These are phyloP conservation scores for Digitonthophagus gazella DNA, from an alignment of 2,888 invertebrate species.

Conservation along the genomic window DNA sequence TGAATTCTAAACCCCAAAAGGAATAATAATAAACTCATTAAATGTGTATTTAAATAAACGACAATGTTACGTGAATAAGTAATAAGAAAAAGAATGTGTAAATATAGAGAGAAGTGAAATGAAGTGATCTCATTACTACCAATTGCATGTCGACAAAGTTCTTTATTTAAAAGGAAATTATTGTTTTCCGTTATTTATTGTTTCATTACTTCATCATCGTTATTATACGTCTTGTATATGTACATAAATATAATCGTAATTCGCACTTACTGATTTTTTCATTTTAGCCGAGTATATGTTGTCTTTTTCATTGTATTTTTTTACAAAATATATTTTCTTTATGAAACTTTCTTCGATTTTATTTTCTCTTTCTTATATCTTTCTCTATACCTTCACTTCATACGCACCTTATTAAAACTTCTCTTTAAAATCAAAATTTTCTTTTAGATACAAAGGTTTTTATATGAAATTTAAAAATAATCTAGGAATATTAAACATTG, in stretches of 20 bases:
- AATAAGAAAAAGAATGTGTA: not conserved
- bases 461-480: not conserved
- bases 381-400: not conserved
- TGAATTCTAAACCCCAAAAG: not conserved
- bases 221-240: not conserved
- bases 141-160: not conserved
- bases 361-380: constrained; percentile 2
- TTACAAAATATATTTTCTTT: constrained; percentile 15
- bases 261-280: not conserved
- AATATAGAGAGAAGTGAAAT: not conserved
- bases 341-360: constrained; percentile 2
- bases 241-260: not conserved
- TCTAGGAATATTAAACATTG: not conserved
- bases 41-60: not conserved
- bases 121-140: not conserved
- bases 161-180: not conserved
- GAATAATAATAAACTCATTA: not conserved
- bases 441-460: not conserved
- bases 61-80: not conserved
- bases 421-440: not conserved
- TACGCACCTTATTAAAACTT: not conserved
- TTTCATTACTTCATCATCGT: not conserved
- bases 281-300: not conserved
- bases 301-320: constrained; percentile 15
- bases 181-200: not conserved